Conservation (phyloP, 2,797 vertebrate species). For the Botia almorhae region DNA sequence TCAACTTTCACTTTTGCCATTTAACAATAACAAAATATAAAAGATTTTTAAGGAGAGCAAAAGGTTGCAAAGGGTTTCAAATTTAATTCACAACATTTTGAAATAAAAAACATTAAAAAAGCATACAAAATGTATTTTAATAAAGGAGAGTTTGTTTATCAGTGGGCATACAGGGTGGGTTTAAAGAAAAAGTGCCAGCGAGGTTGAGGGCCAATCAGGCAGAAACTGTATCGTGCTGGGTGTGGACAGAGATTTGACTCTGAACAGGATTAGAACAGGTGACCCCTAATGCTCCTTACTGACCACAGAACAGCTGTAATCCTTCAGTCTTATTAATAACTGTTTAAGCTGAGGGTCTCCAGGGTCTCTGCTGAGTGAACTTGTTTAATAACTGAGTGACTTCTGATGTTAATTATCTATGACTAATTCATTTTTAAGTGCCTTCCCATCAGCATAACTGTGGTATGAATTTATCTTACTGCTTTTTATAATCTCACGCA, state of each 20-base stretch:
- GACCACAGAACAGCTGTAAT: slow-evolving; percentile 62
- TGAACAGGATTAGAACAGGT: slow-evolving; percentile 66
- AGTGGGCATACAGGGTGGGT: neutral
- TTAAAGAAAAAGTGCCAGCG: neutral
- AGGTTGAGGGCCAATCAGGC: slow-evolving; percentile 6
- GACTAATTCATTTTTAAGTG: slow-evolving; percentile 27
- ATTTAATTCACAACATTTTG: neutral
- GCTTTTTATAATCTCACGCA: slow-evolving; percentile 10
- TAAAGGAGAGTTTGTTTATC: neutral
- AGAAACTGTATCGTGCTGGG: slow-evolving; percentile 41
- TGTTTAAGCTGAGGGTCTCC: slow-evolving; percentile 25
- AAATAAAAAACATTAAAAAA: neutral
- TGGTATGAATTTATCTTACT: slow-evolving; percentile 15
- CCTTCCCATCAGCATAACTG: neutral
- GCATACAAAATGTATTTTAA: neutral
- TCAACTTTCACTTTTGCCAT: neutral
- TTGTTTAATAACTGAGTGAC: slow-evolving; percentile 30
- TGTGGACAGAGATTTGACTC: slow-evolving; percentile 35
- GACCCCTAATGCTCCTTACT: slow-evolving; percentile 63
- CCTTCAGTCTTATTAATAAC: slow-evolving; percentile 60
- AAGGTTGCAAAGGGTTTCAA: neutral
- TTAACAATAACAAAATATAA: no score
- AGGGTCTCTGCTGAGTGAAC: slow-evolving; percentile 3
- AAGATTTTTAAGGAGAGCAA: neutral
- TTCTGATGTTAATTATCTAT: slow-evolving; percentile 31